These are phyloP conservation scores for Apus apus DNA, from an alignment of 2,113 vertebrate species.

Conservation along the genomic window DNA sequence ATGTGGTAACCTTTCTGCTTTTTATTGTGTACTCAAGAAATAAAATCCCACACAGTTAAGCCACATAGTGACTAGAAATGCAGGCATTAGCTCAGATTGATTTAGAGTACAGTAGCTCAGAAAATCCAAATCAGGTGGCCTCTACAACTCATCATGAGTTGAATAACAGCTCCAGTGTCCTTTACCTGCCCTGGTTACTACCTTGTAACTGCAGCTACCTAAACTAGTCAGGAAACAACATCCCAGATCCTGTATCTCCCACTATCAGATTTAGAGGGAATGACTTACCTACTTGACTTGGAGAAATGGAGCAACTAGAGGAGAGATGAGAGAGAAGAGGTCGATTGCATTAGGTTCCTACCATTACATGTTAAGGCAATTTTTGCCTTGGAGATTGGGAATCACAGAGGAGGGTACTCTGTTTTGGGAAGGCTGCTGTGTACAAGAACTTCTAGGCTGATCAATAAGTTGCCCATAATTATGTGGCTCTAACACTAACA, in stretches of 20 bases:
- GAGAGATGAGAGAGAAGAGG: not conserved
- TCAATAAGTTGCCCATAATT: not conserved
- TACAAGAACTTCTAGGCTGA: not conserved
- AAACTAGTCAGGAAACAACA: not conserved
- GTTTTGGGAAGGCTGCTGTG: not conserved
- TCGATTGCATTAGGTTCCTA: not conserved
- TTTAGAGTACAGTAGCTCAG: not conserved
- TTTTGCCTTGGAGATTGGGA: not conserved
- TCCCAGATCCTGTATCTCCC: accelerated
- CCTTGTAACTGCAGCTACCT: not conserved
- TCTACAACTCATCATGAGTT: not conserved
- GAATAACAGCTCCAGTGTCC: not conserved
- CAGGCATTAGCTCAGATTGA: conserved; percentile 2
- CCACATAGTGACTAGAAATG: conserved; percentile 14
- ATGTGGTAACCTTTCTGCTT: conserved; percentile 27
- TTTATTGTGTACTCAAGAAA: conserved; percentile 52
- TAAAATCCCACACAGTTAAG: conserved; percentile 59
- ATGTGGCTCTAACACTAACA: not conserved
- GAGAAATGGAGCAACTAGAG: not conserved
- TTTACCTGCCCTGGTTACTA: not conserved
- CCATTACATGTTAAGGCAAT: not conserved
- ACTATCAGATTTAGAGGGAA: not conserved
- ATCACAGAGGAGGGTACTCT: not conserved
- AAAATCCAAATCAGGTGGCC: not conserved
- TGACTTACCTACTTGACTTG: not conserved